These are phyloP conservation scores for Atta cephalotes DNA, from an alignment of 1,140 invertebrate species.

Conservation along the genomic window DNA sequence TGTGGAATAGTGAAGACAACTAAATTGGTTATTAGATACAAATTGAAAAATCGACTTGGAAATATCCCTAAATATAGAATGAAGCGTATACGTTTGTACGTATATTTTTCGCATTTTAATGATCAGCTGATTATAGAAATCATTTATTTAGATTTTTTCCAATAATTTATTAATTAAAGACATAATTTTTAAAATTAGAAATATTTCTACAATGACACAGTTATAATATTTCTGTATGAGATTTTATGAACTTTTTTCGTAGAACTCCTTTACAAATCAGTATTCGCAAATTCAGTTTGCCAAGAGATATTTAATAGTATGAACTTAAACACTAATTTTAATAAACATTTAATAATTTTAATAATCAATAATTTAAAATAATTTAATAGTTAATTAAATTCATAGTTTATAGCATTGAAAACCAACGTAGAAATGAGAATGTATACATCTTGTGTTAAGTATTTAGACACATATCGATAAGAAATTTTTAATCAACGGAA, in stretches of 20 bases:
- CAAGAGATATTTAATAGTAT: constrained; percentile 5
- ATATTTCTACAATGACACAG: constrained; percentile 11
- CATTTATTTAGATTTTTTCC: constrained; percentile 4
- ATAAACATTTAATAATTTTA: not conserved
- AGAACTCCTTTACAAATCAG: constrained; percentile 5
- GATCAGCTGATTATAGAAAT: constrained; percentile 21
- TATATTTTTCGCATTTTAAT: not conserved
- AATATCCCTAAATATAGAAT: not conserved
- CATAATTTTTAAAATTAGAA: constrained; percentile 17
- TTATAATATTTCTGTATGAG: not conserved
- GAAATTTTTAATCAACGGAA: constrained; percentile 15
- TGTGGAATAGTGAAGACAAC: not conserved
- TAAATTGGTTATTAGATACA: constrained; percentile 1
- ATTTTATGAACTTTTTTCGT: not conserved
- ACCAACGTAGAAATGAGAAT: not conserved
- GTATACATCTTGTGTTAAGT: constrained; percentile 12
- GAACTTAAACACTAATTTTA: constrained; percentile 24
- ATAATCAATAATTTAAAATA: not conserved
- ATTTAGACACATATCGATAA: constrained; percentile 47
- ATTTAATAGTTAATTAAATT: constrained; percentile 10
- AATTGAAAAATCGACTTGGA: constrained; percentile 8
- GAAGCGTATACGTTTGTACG: not conserved
- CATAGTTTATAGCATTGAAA: constrained; percentile 8
- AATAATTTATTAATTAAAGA: constrained; percentile 5
- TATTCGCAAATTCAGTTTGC: constrained; percentile 21